Base-by-base conservation (phyloP, 1,140 invertebrate genomes). In the Linepithema humile region DNA sequence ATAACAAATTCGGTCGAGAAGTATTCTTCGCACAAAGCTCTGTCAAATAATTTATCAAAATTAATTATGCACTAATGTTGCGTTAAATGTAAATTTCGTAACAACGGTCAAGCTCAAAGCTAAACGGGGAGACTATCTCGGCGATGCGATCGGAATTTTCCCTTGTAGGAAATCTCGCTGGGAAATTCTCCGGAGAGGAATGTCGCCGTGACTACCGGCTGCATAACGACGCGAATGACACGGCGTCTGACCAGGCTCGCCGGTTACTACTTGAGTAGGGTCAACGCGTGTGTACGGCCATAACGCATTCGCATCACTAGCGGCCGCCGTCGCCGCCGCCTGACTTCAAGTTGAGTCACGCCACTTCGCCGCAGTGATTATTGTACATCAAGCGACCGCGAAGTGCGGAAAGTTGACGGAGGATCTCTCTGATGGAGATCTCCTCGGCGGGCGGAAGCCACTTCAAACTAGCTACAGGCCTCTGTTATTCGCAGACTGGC, bases 281-380 rank as follows among this genome's bases (percentile, higher is more conserved):
- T 80, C 74, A 50, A 78, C 67, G 64, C 55, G 57, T 75, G 82
- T 43, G 65, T 48, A 82, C 67, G 80, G 82, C 70, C 60, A 57
- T 64, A 84, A 84, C 78, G 65, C n/a, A 60, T 35, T 60, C 75
- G 57, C 67, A 85, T 84, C 82, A 80, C 85, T 89, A 64, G 67
- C 67, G 32, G 48, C 60, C 20, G 38, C 4, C 26, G 80, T 23
- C 87, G 48, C 60, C 20, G 38, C 4, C 26, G 80, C 17, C 87
- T 38, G 88, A 85, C 62, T 60, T 48, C 10, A 57, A 38, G 53
- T 20, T 73, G 77, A 86, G 69, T 82, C 64, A 75, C 57, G 60
- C 48, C 80, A 86, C 86, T 85, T 50, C 29, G 38, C 26, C 32
- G 72, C 59, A 20, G 82, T 23, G 60, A 83, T 78, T 43, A 62